A percentile compares a stretch with the other conserved stretches of the same genome.
These are phyloP conservation scores for Chirona hameri DNA, from an alignment of 2,888 invertebrate genomes.

Conservation along the genomic window DNA sequence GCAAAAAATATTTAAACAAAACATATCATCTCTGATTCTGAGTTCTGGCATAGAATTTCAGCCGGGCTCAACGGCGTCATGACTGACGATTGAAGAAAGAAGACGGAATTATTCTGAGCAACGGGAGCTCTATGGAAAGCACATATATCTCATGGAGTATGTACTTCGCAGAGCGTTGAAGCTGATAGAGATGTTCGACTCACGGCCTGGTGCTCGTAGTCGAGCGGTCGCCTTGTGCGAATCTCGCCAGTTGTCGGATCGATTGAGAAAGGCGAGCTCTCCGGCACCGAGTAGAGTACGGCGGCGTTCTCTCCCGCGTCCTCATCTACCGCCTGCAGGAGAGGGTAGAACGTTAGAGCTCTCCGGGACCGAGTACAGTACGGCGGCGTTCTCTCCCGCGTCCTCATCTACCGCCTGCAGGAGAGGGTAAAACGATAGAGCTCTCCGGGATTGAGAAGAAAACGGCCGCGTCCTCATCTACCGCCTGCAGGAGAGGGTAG, in stretches of 20 bases:
- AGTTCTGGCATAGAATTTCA: no score
- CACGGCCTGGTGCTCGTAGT: conserved; percentile 77
- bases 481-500: conserved; percentile 61
- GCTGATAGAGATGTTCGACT: no score
- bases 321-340: conserved; percentile 66
- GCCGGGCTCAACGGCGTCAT: no score
- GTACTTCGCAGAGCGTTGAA: no score
- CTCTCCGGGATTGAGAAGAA: conserved; percentile 74
- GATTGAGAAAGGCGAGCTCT: conserved; percentile 72
- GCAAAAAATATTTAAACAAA: no score
- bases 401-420: conserved; percentile 73
- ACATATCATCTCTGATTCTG: no score
- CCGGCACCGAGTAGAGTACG: conserved; percentile 73
- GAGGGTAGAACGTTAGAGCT: conserved; percentile 52
- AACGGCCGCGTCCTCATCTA: conserved; percentile 79
- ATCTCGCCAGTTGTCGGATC: conserved; percentile 76
- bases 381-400: conserved; percentile 77
- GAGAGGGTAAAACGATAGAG: conserved; percentile 46
- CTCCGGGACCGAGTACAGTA: conserved; percentile 73
- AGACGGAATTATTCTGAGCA: no score
- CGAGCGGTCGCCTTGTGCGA: conserved; percentile 66
- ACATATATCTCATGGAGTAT: no score
- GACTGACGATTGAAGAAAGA: no score
- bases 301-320: conserved; percentile 81
- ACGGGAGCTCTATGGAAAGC: no score